phyloP scores from a whole-genome alignment of 2,797 vertebrate species.

The Liasis olivaceus region DNA sequence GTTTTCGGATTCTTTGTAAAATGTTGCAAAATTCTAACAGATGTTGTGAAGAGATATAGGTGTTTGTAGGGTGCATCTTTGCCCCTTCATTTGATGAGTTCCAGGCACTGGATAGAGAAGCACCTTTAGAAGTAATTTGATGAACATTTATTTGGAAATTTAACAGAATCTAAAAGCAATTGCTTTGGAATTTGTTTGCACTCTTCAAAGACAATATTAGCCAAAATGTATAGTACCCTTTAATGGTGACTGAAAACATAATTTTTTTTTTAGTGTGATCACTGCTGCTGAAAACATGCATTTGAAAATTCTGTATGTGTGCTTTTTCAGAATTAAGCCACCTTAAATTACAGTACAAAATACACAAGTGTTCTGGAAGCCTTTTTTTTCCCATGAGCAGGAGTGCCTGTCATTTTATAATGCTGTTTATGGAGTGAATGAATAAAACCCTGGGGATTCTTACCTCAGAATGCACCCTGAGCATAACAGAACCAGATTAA shows the following conservation, averaged over 20 bases:
- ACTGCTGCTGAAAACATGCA: not conserved
- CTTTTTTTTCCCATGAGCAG: not conserved
- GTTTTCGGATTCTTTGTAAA: not conserved
- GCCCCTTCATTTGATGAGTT: not conserved
- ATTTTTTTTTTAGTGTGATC: not conserved
- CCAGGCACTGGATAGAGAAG: not conserved
- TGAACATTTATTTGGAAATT: not conserved
- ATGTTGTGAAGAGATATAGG: not conserved
- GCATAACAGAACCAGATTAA: not conserved
- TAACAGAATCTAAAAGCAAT: not conserved
- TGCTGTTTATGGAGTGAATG: not conserved
- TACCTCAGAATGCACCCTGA: not conserved
- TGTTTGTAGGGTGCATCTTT: not conserved
- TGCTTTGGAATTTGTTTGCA: not conserved
- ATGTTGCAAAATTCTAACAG: slow-evolving; percentile 7
- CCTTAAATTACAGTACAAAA: slow-evolving; percentile 2
- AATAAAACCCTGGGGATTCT: not conserved
- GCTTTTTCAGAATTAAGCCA: not conserved
- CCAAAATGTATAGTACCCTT: not conserved
- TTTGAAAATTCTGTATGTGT: not conserved
- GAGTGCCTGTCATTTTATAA: not conserved
- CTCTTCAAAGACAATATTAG: not conserved
- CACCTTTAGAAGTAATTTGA: not conserved
- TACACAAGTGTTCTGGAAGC: not conserved
- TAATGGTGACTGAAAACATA: not conserved